Evolutionary conservation across 2,888 invertebrate genomes (phyloP).

Genomic region (Pyralis farinalis): DNA sequence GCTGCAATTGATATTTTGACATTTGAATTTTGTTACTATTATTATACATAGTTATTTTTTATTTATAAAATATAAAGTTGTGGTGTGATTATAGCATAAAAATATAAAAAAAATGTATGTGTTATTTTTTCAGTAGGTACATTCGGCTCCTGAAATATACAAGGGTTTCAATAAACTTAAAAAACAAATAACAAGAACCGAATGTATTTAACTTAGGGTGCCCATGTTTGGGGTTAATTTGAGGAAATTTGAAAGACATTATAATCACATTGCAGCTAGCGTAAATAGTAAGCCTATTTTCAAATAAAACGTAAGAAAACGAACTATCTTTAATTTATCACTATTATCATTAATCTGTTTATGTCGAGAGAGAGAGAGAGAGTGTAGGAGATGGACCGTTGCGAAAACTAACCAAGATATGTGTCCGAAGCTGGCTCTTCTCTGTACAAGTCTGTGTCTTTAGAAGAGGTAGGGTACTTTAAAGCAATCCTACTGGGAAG

Average conservation of each 20-base stretch:
- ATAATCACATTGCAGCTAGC: conserved; percentile 64
- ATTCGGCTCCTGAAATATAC: conserved; percentile 22
- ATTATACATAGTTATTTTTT: conserved; percentile 56
- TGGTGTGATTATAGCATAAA: conserved; percentile 50
- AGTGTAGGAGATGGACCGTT: too few relatives aligned
- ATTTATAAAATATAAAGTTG: conserved; percentile 59
- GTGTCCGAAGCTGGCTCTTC: too few relatives aligned
- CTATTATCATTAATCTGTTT: too few relatives aligned
- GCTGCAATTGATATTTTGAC: conserved; percentile 52
- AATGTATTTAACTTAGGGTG: conserved; percentile 5
- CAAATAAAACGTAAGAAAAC: conserved; percentile 66
- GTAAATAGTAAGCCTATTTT: conserved; percentile 76
- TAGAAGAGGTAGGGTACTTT: too few relatives aligned
- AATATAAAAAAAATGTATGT: neutral
- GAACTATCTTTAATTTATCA: conserved; percentile 33
- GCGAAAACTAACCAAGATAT: conserved; percentile 24
- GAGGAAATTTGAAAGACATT: conserved; percentile 22
- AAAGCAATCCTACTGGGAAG: too few relatives aligned
- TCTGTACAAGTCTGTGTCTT: too few relatives aligned
- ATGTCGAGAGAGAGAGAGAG: too few relatives aligned
- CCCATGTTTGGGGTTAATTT: conserved; percentile 13
- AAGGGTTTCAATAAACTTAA: neutral
- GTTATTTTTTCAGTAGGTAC: conserved; percentile 10
- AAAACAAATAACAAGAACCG: conserved; percentile 24
- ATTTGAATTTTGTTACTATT: conserved; percentile 43